Evolutionary conservation across 2,797 vertebrate genomes (phyloP).

Genomic region (Clarias platycephalus): DNA sequence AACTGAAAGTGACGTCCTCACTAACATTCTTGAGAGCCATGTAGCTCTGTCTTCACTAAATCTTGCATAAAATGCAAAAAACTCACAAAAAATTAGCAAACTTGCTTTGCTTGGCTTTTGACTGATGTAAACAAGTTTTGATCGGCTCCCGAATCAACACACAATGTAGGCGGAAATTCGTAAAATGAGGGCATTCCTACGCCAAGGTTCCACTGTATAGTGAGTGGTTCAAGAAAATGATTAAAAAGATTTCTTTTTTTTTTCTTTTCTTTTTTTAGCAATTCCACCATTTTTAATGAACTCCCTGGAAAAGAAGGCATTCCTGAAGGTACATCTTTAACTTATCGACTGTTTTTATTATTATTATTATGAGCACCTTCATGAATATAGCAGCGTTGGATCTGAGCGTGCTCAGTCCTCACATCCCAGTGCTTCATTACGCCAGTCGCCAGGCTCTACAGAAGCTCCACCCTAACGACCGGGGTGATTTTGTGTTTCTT

Average conservation of each 20-base stretch:
- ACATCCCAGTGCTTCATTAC: slow-evolving; percentile 30
- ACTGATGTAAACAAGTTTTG: too few relatives aligned
- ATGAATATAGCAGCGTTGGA: not conserved
- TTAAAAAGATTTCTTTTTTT: not conserved
- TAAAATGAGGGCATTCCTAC: too few relatives aligned
- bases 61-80: too few relatives aligned
- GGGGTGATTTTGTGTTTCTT: slow-evolving; percentile 58
- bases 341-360: too few relatives aligned
- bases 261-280: slow-evolving; percentile 74
- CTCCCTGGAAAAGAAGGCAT: slow-evolving; percentile 93
- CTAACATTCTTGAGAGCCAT: too few relatives aligned
- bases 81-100: too few relatives aligned
- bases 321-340: slow-evolving; percentile 82
- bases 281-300: slow-evolving; percentile 99
- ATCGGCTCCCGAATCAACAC: too few relatives aligned
- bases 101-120: too few relatives aligned
- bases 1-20: too few relatives aligned
- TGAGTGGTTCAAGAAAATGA: not conserved
- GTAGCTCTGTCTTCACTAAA: too few relatives aligned
- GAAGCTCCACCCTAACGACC: slow-evolving; percentile 61
- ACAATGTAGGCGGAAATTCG: too few relatives aligned
- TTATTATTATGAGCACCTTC: not conserved
- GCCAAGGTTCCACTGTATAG: not conserved
- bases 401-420: slow-evolving; percentile 26
- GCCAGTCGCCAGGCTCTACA: slow-evolving; percentile 26